Base-by-base conservation (phyloP, 1,140 invertebrate genomes). In the Lucilia sericata region DNA sequence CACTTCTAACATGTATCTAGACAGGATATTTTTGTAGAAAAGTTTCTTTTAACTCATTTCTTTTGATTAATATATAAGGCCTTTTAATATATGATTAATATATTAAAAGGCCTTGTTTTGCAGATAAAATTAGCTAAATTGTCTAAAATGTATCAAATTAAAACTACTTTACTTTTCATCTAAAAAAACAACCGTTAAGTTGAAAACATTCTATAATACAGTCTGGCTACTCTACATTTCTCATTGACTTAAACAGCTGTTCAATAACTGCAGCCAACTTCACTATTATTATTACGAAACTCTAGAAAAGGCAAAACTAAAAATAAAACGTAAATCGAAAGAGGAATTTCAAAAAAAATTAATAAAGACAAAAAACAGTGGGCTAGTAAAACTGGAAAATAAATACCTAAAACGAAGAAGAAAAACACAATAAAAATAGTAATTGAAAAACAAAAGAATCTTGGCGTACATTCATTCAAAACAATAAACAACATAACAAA, bases 361-460 rank as follows among this genome's bases (percentile, higher is more conserved):
- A 47, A 42, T 51, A 25, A 49, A 70, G 65, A 19, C 9, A 80
- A 80, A 30, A 30, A 30, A 49, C 5, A 49, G 47, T 49, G 74
- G 47, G 36, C 34, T n/a, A 75, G 25, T 34, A 36, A 30, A 78
- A 19, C 14, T 17, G 19, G 10, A 78, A 75, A 5, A 75, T 34
- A 78, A 12, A 25, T n/a, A 25, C 5, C 0, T 3, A 42, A 80
- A 51, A 80, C 17, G 75, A 78, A 42, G 17, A 5, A 47, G n/a
- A 7, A 49, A n/a, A 78, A 78, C 36, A 36, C 12, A 80, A 80
- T 21, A 25, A 80, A 49, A 80, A 1, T 2, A 80, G 51, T 14
- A 55, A 55, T 55, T 55, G 51, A 80, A 80, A 34, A 76, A 76
- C 74, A 76, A 76, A 70, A 70, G 65, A 70, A 70, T 70, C n/a